Conservation (phyloP, 1,140 invertebrate genomes). For the Mamestra configurata region DNA sequence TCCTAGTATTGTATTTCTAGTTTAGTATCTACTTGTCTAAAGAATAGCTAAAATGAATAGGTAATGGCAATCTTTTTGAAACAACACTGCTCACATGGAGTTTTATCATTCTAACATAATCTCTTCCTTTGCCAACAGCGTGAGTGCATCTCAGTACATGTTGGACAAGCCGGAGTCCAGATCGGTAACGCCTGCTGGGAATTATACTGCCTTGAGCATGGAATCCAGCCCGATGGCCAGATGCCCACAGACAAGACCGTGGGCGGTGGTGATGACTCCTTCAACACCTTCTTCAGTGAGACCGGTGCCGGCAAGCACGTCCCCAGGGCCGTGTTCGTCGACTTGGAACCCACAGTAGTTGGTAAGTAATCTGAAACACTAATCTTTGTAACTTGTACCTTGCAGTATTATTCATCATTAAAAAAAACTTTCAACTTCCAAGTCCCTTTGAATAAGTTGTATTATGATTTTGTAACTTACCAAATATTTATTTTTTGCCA, state of each 20-base stretch:
- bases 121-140: slow-evolving; percentile 70
- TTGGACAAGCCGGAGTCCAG: slow-evolving; percentile 93
- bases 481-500: slow-evolving; percentile 60
- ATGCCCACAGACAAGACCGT: slow-evolving; percentile 91
- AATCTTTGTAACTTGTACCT: too few relatives aligned
- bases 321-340: slow-evolving; percentile 95
- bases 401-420: too few relatives aligned
- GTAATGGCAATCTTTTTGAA: not conserved
- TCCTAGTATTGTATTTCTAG: too few relatives aligned
- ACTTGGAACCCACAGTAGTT: slow-evolving; percentile 96
- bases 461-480: slow-evolving; percentile 10
- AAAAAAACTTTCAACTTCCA: not conserved
- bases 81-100: too few relatives aligned
- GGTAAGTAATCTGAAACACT: slow-evolving; percentile 88
- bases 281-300: slow-evolving; percentile 97
- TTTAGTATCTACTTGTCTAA: not conserved
- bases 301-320: slow-evolving; percentile 96
- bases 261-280: slow-evolving; percentile 93
- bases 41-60: too few relatives aligned
- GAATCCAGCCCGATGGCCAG: slow-evolving; percentile 92
- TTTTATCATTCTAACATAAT: not conserved
- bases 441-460: not conserved
- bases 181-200: slow-evolving; percentile 96
- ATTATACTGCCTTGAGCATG: slow-evolving; percentile 94
- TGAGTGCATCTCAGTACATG: slow-evolving; percentile 92